Base-by-base conservation (phyloP, 2,797 vertebrate species). In the Eupleurogrammus muticus region DNA sequence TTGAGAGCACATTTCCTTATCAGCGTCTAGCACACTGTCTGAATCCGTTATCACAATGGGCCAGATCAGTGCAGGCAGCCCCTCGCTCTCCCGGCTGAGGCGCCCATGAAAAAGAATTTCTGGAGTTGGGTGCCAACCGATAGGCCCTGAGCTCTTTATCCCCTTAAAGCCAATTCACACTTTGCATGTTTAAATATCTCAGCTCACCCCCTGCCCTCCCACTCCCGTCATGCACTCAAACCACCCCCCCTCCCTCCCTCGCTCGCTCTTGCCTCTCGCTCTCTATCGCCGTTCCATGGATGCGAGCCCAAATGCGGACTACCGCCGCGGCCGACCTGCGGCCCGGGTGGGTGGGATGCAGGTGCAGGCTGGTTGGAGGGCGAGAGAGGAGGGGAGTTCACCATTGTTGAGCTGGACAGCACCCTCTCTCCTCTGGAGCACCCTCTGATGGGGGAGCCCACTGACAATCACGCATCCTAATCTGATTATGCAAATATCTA, bases 401-500 rank as follows among this genome's bases (percentile, higher is more conserved):
- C 83, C 81, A 94, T 95, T 94, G 93, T 94, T 89, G 67, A 34
- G 68, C 81, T 88, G 92, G 92, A 93, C 93, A 91, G 86, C 91
- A 90, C 92, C 92, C 94, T 92, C 93, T 95, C 93, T 96, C 92
- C 94, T 97, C 96, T 97, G 92, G 94, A 94, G 89, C 92, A 96
- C 94, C 94, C 95, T 96, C 93, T 91, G 91, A 93, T 90, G 89
- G 88, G 92, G 74, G 92, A 73, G 88, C 81, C 72, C 87, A 84
- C 84, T 90, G 91, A 92, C 94, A 93, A 94, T 93, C 89, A 92
- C 91, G 90, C 90, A 92, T 93, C 87, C 91, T 96, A 96, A 98
- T 97, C 96, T 95, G 97, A 98, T 99, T 99, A 99, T 97, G 96
- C 94, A 96, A 97, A 99, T 98, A 92, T 95, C 92, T 96, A 97